Conservation (phyloP, 2,888 invertebrate genomes). For the Teleiodes luculella region DNA sequence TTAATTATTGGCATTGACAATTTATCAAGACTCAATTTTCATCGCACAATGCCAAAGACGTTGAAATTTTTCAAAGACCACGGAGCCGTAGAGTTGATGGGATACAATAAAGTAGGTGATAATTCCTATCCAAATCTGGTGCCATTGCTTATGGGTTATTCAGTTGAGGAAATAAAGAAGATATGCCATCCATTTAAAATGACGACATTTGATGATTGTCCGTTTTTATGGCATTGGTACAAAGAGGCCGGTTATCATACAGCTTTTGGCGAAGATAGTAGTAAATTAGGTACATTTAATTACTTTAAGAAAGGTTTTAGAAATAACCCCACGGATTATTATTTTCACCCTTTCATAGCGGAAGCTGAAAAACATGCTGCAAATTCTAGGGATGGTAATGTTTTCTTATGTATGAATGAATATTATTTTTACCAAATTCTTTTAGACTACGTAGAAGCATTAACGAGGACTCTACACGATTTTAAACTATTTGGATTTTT, state of each 20-base stretch:
- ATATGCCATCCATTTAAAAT: slow-evolving; percentile 76
- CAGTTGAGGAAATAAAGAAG: slow-evolving; percentile 75
- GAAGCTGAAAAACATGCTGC: slow-evolving; percentile 4
- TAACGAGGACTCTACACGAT: slow-evolving; percentile 42
- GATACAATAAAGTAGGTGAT: slow-evolving; percentile 93
- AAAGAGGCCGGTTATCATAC: slow-evolving; percentile 84
- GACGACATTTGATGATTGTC: slow-evolving; percentile 84
- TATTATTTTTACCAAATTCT: slow-evolving; percentile 81
- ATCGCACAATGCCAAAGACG: slow-evolving; percentile 87
- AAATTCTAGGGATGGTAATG: slow-evolving; percentile 58
- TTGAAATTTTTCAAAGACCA: slow-evolving; percentile 73
- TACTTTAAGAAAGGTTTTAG: slow-evolving; percentile 61
- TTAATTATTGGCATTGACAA: slow-evolving; percentile 89
- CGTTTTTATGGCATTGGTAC: slow-evolving; percentile 89
- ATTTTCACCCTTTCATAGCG: slow-evolving; percentile 82
- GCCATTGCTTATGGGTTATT: slow-evolving; percentile 84
- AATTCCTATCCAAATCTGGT: slow-evolving; percentile 92
- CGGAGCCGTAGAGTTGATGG: slow-evolving; percentile 85
- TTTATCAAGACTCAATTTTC: slow-evolving; percentile 87
- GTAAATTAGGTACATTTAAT: slow-evolving; percentile 40
- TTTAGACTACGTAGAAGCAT: slow-evolving; percentile 73
- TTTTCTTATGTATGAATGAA: slow-evolving; percentile 81
- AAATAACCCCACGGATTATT: slow-evolving; percentile 88
- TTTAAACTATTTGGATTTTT: slow-evolving; percentile 85
- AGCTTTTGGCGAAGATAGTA: slow-evolving; percentile 87